A percentile compares a stretch with the other conserved stretches of the same genome.
Conservation (phyloP, 1,140 invertebrate genomes). For the Mylabris phalerata region DNA sequence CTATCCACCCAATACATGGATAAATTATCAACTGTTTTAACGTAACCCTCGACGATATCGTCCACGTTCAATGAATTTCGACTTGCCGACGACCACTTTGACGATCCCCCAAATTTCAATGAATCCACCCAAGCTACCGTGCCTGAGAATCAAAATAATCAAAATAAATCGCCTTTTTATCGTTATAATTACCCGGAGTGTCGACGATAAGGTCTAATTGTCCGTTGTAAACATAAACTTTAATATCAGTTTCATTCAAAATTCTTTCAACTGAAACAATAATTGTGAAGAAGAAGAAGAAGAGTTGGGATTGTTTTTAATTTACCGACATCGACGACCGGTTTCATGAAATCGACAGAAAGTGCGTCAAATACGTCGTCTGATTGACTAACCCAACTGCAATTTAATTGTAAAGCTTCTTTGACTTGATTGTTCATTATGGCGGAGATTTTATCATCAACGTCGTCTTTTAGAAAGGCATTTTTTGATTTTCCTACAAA, state of each 20-base stretch:
- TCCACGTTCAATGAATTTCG: conserved; percentile 6
- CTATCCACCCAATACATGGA: conserved; percentile 24
- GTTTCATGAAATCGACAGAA: conserved; percentile 75
- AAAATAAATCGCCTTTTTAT: not conserved
- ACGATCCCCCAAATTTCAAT: conserved; percentile 51
- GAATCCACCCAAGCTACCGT: conserved; percentile 64
- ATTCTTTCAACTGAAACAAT: conserved; percentile 57
- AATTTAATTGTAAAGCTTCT: conserved; percentile 50
- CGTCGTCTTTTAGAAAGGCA: conserved; percentile 21
- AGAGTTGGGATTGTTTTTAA: not conserved
- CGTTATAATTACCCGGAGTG: conserved; percentile 48
- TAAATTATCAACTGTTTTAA: conserved; percentile 19
- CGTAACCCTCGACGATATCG: conserved; percentile 21
- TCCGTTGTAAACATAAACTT: conserved; percentile 63
- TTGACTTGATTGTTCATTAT: conserved; percentile 70
- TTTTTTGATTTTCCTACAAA: conserved; percentile 3
- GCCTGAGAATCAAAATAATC: conserved; percentile 41
- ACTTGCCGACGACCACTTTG: conserved; percentile 11
- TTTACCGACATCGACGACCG: conserved; percentile 59
- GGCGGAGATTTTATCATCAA: conserved; percentile 41
- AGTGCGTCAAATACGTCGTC: conserved; percentile 56
- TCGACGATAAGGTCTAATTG: conserved; percentile 66
- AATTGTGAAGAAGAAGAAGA: not conserved
- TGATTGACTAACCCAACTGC: conserved; percentile 63
- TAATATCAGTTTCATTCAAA: conserved; percentile 61